These are phyloP conservation scores for Catharus minimus DNA, from an alignment of 2,113 vertebrate species.

Conservation along the genomic window DNA sequence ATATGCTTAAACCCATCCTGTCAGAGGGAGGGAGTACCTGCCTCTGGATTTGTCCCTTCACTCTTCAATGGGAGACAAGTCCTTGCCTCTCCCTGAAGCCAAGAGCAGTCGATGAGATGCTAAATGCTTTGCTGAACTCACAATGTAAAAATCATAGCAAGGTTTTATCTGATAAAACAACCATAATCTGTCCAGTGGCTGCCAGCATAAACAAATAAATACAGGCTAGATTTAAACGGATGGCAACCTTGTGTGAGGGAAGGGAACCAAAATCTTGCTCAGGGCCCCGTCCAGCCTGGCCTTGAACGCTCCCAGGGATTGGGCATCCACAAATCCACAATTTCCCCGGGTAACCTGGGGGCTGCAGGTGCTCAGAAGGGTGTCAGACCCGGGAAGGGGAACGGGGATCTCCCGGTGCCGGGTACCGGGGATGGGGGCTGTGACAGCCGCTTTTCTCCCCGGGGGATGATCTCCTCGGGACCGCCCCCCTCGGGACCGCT, in stretches of 20 bases:
- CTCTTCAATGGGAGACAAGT: neutral
- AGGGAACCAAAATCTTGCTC: neutral
- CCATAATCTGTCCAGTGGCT: neutral
- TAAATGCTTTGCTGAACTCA: neutral
- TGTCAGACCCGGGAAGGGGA: neutral
- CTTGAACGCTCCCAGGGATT: neutral
- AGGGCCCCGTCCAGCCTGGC: neutral
- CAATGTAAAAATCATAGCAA: neutral
- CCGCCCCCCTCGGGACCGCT: accelerated
- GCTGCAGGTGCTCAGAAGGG: neutral
- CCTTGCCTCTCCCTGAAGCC: neutral
- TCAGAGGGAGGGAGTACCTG: neutral
- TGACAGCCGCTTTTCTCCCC: neutral
- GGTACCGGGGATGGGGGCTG: accelerated
- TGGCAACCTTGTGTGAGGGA: neutral
- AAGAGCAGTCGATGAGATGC: neutral
- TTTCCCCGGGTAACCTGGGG: neutral
- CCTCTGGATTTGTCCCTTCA: neutral
- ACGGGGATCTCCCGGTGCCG: neutral
- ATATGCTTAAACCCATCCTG: neutral
- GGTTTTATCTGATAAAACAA: neutral
- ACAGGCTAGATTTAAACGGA: neutral
- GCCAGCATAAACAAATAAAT: neutral
- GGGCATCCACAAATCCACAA: neutral
- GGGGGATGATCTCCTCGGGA: neutral